Evolutionary conservation across 2,113 vertebrate genomes (phyloP), one percentile per base, ranked within the genome.

Genomic region (Vulpes ferrilata): DNA sequence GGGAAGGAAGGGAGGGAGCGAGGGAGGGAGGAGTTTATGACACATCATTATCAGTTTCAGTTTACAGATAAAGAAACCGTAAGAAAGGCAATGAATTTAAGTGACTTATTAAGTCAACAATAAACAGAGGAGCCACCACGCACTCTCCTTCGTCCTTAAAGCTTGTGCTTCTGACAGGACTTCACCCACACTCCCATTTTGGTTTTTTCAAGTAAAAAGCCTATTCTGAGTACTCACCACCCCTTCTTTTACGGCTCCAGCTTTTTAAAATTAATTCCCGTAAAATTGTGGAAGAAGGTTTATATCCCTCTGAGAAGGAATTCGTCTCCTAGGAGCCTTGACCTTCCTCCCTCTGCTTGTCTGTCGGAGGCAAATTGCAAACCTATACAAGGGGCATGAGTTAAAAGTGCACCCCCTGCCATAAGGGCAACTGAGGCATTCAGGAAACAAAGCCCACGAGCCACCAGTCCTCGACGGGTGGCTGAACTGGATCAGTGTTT

Each of bases 401-500:
- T 94, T 71, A 92, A 93, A 98, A 98, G 96, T 59, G 23, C 19
- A 79, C 93, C 93, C 38, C 16, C 55, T 65, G 69, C 51, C 20
- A 2, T 71, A 51, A 78, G 64, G 73, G 79, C 35, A 74, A 64
- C 55, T 25, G 11, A 79, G 88, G 62, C 55, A 22, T 88, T 95
- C 27, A 7, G 48, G 92, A 97, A 55, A 27, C 8, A 5, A 57
- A 93, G 91, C 87, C 92, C 9, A 11, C 78, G 78, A 90, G 92
- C 94, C 27, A 27, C 53, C 53, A 7, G 32, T 62, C 38, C 96
- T 93, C 79, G 20, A 64, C 82, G 48, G 83, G 53, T 1, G 11
- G 55, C 94, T 95, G 76, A 71, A 62, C n/a, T 6, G 27, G 25
- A 53, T 81, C 15, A 38, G 22, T 81, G 92, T 96, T 98, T 97